phyloP scores from a whole-genome alignment of 2,888 invertebrate species.

The Baccha elongata region DNA sequence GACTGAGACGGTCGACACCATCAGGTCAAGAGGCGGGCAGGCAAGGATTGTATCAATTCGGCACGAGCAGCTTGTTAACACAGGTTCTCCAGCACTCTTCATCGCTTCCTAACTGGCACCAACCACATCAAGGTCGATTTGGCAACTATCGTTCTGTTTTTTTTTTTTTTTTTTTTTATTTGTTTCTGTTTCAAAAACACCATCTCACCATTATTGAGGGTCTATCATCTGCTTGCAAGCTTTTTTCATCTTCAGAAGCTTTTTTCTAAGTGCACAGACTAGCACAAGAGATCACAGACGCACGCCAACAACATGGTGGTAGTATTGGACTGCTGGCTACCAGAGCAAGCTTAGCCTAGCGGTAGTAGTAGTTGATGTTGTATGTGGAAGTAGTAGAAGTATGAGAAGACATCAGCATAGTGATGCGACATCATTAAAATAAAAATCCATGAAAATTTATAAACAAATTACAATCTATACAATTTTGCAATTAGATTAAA shows the following conservation, averaged over 20 bases:
- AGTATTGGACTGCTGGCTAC: constrained; percentile 59
- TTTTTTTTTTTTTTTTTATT: constrained; percentile 25
- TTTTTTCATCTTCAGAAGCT: constrained; percentile 48
- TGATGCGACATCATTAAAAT: constrained; percentile 74
- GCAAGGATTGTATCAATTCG: constrained; percentile 42
- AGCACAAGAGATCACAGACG: constrained; percentile 66
- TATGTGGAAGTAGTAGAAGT: constrained; percentile 74
- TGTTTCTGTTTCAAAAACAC: constrained; percentile 53
- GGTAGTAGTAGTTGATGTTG: constrained; percentile 71
- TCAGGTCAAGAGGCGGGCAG: constrained; percentile 58
- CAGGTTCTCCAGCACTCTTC: constrained; percentile 60
- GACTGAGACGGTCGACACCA: constrained; percentile 58
- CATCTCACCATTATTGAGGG: constrained; percentile 71
- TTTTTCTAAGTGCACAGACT: constrained; percentile 62
- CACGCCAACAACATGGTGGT: constrained; percentile 67
- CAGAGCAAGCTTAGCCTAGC: constrained; percentile 65
- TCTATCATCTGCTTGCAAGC: constrained; percentile 60
- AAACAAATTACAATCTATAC: constrained; percentile 74
- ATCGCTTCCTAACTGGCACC: constrained; percentile 28
- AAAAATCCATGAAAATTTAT: constrained; percentile 74
- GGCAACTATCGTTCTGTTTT: constrained; percentile 37
- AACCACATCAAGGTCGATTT: constrained; percentile 45
- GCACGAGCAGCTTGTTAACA: constrained; percentile 32
- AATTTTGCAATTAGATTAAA: constrained; percentile 47
- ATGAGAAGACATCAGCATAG: constrained; percentile 73